phyloP scores from a whole-genome alignment of 2,888 invertebrate species.

The Drosophila mimica region DNA sequence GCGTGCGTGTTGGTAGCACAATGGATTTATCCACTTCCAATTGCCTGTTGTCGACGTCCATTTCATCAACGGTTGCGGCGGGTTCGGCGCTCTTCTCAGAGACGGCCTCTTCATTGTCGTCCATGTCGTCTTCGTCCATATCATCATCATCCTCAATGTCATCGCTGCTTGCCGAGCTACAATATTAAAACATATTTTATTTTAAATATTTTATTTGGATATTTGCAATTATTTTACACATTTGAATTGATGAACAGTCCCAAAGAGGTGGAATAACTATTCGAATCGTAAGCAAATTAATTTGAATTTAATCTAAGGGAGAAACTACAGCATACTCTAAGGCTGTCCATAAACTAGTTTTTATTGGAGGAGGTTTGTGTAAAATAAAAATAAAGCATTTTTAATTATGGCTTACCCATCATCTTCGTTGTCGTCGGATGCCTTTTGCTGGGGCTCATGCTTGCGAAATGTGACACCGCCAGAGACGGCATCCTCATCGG shows the following conservation, averaged over 20 bases:
- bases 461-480: constrained; percentile 77
- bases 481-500: constrained; percentile 69
- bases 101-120: constrained; percentile 49
- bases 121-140: constrained; percentile 44
- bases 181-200: neutral
- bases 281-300: neutral
- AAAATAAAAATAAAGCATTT: neutral
- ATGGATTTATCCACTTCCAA: constrained; percentile 86
- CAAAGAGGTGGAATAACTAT: neutral
- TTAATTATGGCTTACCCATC: constrained; percentile 45
- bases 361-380: neutral
- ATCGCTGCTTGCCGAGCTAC: constrained; percentile 51
- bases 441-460: constrained; percentile 31
- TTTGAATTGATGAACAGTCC: neutral
- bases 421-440: constrained; percentile 45
- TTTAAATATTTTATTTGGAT: neutral
- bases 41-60: constrained; percentile 62
- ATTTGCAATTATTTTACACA: neutral
- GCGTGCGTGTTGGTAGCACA: constrained; percentile 91
- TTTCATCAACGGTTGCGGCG: constrained; percentile 32
- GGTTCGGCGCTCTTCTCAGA: constrained; percentile 58
- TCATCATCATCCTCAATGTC: constrained; percentile 59
- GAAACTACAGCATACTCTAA: constrained; percentile 16
- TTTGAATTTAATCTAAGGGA: neutral
- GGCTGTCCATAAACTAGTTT: constrained; percentile 8